phyloP scores from a whole-genome alignment of 2,888 invertebrate species.

The Chorisops tibialis region DNA sequence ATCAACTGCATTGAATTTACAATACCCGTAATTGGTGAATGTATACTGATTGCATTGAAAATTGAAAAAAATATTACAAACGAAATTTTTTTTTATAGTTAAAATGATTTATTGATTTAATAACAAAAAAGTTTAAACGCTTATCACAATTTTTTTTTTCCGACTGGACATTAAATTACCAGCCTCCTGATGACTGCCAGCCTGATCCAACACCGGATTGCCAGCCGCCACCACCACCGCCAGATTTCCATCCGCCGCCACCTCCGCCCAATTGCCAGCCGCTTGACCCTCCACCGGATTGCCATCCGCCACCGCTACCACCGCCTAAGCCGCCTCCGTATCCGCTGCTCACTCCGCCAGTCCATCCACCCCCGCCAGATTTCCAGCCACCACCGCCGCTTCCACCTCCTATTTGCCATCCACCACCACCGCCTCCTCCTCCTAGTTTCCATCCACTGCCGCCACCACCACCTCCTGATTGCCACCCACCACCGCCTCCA shows the following conservation, averaged over 20 bases:
- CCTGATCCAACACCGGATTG: not conserved
- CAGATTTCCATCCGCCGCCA: not conserved
- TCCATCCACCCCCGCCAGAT: not conserved
- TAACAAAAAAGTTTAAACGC: too few species aligned
- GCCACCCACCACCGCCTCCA: not conserved
- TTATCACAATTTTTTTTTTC: too few species aligned
- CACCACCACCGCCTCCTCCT: not conserved
- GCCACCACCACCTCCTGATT: too few species aligned
- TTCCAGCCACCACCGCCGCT: not conserved
- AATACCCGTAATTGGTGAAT: too few species aligned
- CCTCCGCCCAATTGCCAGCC: not conserved
- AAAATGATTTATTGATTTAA: too few species aligned
- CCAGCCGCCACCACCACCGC: not conserved
- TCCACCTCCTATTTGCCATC: not conserved
- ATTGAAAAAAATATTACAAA: too few species aligned
- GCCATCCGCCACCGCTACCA: too few species aligned
- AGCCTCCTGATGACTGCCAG: not conserved
- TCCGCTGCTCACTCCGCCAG: not conserved
- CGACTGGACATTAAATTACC: not conserved
- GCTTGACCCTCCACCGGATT: conserved; percentile 2
- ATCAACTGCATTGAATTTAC: too few species aligned
- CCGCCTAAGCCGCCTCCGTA: conserved; percentile 16
- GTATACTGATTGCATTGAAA: too few species aligned
- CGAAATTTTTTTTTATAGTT: too few species aligned
- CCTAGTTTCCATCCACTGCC: not conserved